A percentile compares a stretch with the other conserved stretches of the same genome.
phyloP scores from a whole-genome alignment of 2,113 vertebrate species.

The Pelmatolapia mariae region DNA sequence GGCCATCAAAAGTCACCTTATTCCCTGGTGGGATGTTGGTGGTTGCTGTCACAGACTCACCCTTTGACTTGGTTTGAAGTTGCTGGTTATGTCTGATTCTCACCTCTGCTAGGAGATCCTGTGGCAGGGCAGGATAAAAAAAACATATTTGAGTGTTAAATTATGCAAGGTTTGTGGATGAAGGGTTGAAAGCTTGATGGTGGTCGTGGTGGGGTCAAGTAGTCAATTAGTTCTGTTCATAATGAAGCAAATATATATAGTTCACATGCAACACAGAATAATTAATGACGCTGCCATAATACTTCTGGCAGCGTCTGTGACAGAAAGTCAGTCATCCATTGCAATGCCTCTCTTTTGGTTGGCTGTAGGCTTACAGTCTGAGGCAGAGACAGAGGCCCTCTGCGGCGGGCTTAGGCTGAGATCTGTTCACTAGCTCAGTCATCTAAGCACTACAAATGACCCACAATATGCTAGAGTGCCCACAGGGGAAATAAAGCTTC shows the following conservation, averaged over 20 bases:
- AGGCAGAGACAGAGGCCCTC: constrained; percentile 24
- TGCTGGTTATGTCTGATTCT: background rate
- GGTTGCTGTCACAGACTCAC: background rate
- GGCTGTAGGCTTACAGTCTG: constrained; percentile 13
- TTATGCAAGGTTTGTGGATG: background rate
- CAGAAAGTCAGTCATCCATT: constrained; percentile 1
- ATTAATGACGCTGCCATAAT: background rate
- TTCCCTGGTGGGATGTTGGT: background rate
- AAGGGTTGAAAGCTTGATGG: background rate
- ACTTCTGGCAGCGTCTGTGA: background rate
- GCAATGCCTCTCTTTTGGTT: constrained; percentile 10
- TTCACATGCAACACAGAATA: background rate
- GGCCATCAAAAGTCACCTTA: background rate
- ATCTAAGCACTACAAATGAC: constrained; percentile 69
- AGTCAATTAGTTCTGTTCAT: background rate
- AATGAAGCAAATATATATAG: background rate
- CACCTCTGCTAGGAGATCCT: background rate
- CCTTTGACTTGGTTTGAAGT: background rate
- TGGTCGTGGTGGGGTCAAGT: background rate
- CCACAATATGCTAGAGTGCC: constrained; percentile 65
- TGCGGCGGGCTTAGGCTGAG: constrained; percentile 43
- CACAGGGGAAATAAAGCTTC: constrained; percentile 72
- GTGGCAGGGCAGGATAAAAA: background rate
- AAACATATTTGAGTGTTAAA: background rate
- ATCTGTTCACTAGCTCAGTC: constrained; percentile 55